Conservation (phyloP, 2,113 vertebrate species). For the Apodemus sylvaticus region DNA sequence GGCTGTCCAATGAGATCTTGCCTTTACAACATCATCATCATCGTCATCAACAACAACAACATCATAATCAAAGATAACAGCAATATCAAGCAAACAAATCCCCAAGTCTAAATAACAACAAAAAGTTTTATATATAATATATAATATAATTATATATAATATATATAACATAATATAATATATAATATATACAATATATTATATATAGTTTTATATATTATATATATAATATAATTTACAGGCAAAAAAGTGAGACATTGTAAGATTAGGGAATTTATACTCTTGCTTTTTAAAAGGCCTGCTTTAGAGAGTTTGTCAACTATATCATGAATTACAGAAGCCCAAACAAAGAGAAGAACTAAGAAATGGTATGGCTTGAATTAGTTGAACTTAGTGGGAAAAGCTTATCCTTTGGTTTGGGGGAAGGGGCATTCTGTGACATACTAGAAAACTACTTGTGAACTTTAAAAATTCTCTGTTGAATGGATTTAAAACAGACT, state of each 20-base stretch:
- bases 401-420: neutral
- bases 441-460: slow-evolving; percentile 38
- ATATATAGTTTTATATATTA: too few species aligned
- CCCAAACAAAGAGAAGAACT: neutral
- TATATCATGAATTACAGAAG: neutral
- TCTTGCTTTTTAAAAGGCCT: neutral
- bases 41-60: neutral
- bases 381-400: slow-evolving; percentile 8
- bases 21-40: neutral
- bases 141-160: too few species aligned
- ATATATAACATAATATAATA: too few species aligned
- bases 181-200: too few species aligned
- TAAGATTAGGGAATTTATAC: neutral
- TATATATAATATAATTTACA: slow-evolving; percentile 18
- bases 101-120: neutral
- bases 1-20: neutral
- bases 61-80: neutral
- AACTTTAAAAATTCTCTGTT: slow-evolving; percentile 50
- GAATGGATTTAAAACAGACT: slow-evolving; percentile 66
- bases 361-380: slow-evolving; percentile 34
- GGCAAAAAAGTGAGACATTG: neutral
- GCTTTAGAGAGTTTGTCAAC: slow-evolving; percentile 16
- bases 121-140: neutral
- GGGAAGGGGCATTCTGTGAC: slow-evolving; percentile 51
- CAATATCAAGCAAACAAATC: neutral